phyloP scores from a whole-genome alignment of 92 coral and sea anemone genomes.

The Porites divaricata region DNA sequence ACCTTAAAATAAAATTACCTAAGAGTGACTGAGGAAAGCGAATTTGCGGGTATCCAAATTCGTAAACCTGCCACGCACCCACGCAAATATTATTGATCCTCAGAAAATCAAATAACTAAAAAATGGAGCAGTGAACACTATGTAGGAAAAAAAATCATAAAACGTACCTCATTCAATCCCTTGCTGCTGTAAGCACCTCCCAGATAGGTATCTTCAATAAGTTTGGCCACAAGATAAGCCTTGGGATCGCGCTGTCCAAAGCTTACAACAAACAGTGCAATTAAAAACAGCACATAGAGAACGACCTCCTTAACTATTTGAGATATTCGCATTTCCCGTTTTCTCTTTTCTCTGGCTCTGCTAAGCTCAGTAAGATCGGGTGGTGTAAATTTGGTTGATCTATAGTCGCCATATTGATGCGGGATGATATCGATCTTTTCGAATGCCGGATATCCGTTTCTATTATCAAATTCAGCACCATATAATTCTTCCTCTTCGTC shows the following conservation, averaged over 20 bases:
- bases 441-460: slow-evolving; percentile 6
- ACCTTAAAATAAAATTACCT: too few species aligned
- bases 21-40: too few species aligned
- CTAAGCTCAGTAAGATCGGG: slow-evolving; percentile 61
- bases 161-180: slow-evolving; percentile 73
- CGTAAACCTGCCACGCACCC: too few species aligned
- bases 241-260: slow-evolving; percentile 92
- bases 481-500: slow-evolving; percentile 25
- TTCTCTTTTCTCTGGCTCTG: slow-evolving; percentile 64
- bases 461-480: background rate
- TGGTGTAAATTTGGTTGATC: slow-evolving; percentile 25
- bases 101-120: too few species aligned
- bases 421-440: slow-evolving; percentile 13
- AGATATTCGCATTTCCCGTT: slow-evolving; percentile 79
- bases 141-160: too few species aligned
- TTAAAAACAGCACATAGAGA: slow-evolving; percentile 73
- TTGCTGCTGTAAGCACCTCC: slow-evolving; percentile 79
- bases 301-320: slow-evolving; percentile 78
- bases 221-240: slow-evolving; percentile 72
- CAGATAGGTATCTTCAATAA: slow-evolving; percentile 70
- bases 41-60: too few species aligned
- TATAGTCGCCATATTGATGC: background rate
- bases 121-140: too few species aligned
- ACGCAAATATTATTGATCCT: too few species aligned
- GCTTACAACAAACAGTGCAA: slow-evolving; percentile 76